These are phyloP conservation scores for Buceros bicornis DNA, from an alignment of 2,797 vertebrate genomes.

Conservation along the genomic window DNA sequence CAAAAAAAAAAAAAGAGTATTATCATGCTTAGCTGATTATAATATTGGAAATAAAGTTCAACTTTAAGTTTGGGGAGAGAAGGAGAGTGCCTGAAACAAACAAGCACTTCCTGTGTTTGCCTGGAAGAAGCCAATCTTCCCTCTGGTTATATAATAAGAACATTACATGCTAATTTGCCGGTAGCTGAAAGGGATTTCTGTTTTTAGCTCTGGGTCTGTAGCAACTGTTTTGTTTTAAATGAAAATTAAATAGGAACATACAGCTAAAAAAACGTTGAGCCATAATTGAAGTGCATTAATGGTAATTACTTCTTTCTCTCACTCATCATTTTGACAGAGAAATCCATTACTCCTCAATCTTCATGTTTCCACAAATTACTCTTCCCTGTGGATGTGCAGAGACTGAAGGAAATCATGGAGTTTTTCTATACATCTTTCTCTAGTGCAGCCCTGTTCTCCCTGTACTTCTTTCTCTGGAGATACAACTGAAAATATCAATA, in stretches of 20 bases:
- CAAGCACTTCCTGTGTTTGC: constrained; percentile 87
- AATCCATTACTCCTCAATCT: constrained; percentile 83
- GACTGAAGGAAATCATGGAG: constrained; percentile 69
- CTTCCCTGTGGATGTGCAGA: constrained; percentile 75
- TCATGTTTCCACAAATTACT: constrained; percentile 80
- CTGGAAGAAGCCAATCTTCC: constrained; percentile 83
- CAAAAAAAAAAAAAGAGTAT: constrained; percentile 53
- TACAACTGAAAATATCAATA: background rate
- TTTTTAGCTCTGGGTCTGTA: constrained; percentile 82
- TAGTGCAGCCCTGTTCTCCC: background rate
- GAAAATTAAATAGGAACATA: constrained; percentile 79
- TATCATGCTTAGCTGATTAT: constrained; percentile 84
- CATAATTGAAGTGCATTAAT: constrained; percentile 92
- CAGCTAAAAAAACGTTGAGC: constrained; percentile 77
- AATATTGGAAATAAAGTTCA: constrained; percentile 80
- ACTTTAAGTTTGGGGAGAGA: constrained; percentile 69
- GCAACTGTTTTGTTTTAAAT: constrained; percentile 85
- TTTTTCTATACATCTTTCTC: constrained; percentile 58
- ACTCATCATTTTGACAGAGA: constrained; percentile 90
- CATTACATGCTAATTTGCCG: constrained; percentile 87
- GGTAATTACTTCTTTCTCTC: constrained; percentile 90
- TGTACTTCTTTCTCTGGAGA: background rate
- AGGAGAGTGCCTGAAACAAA: constrained; percentile 83
- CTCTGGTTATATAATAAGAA: constrained; percentile 82
- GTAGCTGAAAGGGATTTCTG: constrained; percentile 87